Base-by-base conservation (phyloP, 2,888 invertebrate species). In the Cephonodes hylas region DNA sequence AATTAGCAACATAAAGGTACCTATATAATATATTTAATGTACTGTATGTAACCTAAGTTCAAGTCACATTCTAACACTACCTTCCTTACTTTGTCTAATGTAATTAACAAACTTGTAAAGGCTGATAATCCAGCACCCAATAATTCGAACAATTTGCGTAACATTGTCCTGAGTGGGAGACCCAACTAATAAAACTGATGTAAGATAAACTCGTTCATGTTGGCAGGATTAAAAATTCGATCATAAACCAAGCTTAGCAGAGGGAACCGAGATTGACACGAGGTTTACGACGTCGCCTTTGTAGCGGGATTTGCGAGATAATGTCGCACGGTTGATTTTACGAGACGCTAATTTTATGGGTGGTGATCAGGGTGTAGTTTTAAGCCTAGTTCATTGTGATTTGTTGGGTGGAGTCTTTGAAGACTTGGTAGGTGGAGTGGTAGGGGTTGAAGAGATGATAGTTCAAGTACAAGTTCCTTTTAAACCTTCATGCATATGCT, bases 171-270 rank as follows among this genome's bases (percentile, higher is more conserved):
- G 61, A 69, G 68, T 69, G 69, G 72, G 71, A 71, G 69, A 61
- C 66, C 63, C 59, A 66, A 63, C 73, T 72, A 77, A 81, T 82
- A 83, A 85, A 83, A 76, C 74, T 67, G 77, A 79, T 80, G 75
- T 71, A 70, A 79, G 79, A 79, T 82, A 80, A 83, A 81, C 80
- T 78, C 68, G 73, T 81, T 81, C 77, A 80, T 79, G 80, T 79
- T 76, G 73, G 69, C 76, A 60, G 82, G 84, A 85, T 85, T 85
- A 85, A 85, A 85, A 85, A 84, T 79, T 80, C 72, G 72, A 64
- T 79, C 84, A 75, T 85, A 83, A 85, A 83, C 58, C 63, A 57
- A 68, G 71, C 69, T 77, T 75, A 73, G 73, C 63, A 42, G 38
- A 46, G 57, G 56, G 61, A 15, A 45, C 44, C 61, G 57, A 31